phyloP scores from a whole-genome alignment of 2,113 vertebrate genomes.

The Puffinus mauretanicus region DNA sequence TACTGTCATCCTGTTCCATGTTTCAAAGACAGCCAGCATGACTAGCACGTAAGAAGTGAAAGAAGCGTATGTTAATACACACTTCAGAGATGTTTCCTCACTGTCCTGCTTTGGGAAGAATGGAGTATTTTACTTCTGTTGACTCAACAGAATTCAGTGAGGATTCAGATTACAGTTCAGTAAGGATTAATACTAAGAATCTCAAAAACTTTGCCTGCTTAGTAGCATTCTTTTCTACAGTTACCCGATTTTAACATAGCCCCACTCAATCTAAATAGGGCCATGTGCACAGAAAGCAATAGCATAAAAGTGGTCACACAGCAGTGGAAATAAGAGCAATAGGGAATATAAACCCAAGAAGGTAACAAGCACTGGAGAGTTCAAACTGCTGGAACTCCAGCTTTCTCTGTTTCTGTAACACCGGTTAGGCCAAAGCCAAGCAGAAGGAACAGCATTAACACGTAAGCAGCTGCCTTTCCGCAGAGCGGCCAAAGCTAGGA shows the following conservation, averaged over 20 bases:
- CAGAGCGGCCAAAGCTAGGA: not conserved
- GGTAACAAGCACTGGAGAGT: not conserved
- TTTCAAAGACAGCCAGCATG: not conserved
- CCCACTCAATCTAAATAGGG: not conserved
- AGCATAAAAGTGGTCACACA: not conserved
- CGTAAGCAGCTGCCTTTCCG: accelerated
- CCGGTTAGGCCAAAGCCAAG: accelerated
- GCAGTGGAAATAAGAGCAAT: not conserved
- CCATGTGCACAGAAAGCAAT: not conserved
- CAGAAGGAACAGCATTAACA: not conserved
- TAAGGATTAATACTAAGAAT: not conserved
- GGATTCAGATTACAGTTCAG: not conserved
- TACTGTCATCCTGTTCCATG: not conserved
- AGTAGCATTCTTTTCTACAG: not conserved
- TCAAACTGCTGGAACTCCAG: not conserved
- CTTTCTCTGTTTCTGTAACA: not conserved
- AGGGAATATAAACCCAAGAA: not conserved
- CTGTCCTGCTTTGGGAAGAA: not conserved
- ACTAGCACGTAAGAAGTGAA: not conserved
- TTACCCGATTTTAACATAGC: not conserved
- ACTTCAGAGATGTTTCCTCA: not conserved
- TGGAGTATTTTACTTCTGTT: not conserved
- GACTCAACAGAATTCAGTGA: not conserved
- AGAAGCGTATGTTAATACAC: not conserved
- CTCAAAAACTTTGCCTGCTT: not conserved